phyloP scores from a whole-genome alignment of 2,888 invertebrate genomes.

The Noctua pronuba region DNA sequence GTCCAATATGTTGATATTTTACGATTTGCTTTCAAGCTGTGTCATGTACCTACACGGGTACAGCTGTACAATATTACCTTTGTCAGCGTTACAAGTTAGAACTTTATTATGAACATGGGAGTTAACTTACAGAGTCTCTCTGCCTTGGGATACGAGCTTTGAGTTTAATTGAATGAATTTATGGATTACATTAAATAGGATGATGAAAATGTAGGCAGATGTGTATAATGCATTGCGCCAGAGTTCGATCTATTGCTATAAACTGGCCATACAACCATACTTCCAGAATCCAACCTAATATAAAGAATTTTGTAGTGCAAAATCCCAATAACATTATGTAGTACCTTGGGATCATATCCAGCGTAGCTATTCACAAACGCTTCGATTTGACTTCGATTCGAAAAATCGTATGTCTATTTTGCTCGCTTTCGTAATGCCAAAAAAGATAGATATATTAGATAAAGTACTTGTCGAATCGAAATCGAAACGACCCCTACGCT shows the following conservation, averaged over 20 bases:
- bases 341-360: too few species aligned
- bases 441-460: too few species aligned
- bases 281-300: not conserved
- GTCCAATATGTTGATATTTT: constrained; percentile 17
- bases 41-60: constrained; percentile 22
- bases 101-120: constrained; percentile 38
- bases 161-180: constrained; percentile 27
- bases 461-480: too few species aligned
- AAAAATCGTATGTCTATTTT: too few species aligned
- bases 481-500: too few species aligned
- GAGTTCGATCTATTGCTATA: not conserved
- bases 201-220: not conserved
- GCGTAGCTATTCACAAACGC: too few species aligned
- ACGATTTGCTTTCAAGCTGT: constrained; percentile 26
- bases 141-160: not conserved
- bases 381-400: too few species aligned
- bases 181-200: constrained; percentile 3
- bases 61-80: constrained; percentile 26
- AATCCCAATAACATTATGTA: not conserved
- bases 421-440: too few species aligned
- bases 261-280: not conserved
- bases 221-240: not conserved
- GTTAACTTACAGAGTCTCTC: constrained; percentile 25
- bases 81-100: constrained; percentile 10
- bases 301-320: not conserved